These are phyloP conservation scores for Semnornis frantzii DNA, from an alignment of 2,113 vertebrate species.

Conservation along the genomic window DNA sequence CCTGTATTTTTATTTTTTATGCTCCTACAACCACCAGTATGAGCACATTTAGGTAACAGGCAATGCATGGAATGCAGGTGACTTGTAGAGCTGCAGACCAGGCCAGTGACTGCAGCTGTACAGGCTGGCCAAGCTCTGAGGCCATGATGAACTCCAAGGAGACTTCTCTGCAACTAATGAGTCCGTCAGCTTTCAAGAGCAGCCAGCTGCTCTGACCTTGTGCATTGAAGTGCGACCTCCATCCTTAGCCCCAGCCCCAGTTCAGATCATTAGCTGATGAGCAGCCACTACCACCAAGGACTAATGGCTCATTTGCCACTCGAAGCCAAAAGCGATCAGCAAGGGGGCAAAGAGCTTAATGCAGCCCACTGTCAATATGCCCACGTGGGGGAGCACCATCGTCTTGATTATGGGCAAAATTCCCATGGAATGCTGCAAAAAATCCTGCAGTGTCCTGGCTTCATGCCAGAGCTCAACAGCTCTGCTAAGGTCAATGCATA, in stretches of 20 bases:
- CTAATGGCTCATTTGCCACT: conserved; percentile 41
- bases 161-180: background rate
- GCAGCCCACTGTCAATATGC: background rate
- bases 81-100: background rate
- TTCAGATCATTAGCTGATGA: conserved; percentile 50
- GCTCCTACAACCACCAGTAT: background rate
- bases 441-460: background rate
- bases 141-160: background rate
- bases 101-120: background rate
- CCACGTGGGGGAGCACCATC: accelerated
- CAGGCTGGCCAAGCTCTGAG: background rate
- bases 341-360: background rate
- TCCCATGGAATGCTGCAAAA: background rate
- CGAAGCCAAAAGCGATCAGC: conserved; percentile 16
- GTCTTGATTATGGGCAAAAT: background rate
- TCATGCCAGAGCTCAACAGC: background rate
- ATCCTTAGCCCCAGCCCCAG: background rate
- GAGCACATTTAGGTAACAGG: background rate
- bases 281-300: background rate
- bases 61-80: background rate
- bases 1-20: background rate
- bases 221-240: background rate
- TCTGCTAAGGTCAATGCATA: background rate
- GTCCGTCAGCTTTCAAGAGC: background rate
- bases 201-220: conserved; percentile 28